Evolutionary conservation across 2,888 invertebrate genomes (phyloP), one percentile per base, ranked within the genome.

Genomic region (Lithosia quadra): DNA sequence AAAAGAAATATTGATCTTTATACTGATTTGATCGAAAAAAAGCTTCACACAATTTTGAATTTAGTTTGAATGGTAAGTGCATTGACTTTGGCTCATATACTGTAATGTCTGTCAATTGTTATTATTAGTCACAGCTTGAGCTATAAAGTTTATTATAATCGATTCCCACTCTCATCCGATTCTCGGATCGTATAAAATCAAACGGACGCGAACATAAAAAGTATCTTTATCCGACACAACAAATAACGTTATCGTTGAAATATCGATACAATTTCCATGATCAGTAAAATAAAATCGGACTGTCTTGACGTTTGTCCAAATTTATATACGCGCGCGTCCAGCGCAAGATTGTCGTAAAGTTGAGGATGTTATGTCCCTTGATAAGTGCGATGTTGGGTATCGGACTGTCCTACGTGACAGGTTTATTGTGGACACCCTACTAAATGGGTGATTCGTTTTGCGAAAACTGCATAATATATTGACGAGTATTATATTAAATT

Each of bases 261-360:
- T 94, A 94, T 93, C 92, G 93, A 92, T 91, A 92, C 93, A 91
- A 92, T 94, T 92, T 92, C 90, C 92, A 91, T 93, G 94, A 94
- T 94, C 92, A 88, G 92, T 90, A 89, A 90, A 92, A 93, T 93
- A 92, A 93, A 94, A 93, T 92, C 90, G 88, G 84, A 86, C 86
- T 84, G 80, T 86, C 87, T 86, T 92, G 93, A 92, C 93, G 90
- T 91, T 91, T 89, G 88, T 90, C 90, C 85, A 84, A 92, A 92
- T 93, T 94, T 94, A 94, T 92, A 81, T 77, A 80, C 81, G 88
- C 89, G 87, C 88, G 86, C 87, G 90, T 88, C 89, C 86, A 83
- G 86, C 85, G 88, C 88, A 87, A 88, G 89, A 88, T 84, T 91
- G 92, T 94, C 93, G 93, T 94, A 94, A 94, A 93, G 84, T 92